These are phyloP conservation scores for Cephalopholis sonnerati DNA, from an alignment of 2,113 vertebrate species.

Conservation along the genomic window DNA sequence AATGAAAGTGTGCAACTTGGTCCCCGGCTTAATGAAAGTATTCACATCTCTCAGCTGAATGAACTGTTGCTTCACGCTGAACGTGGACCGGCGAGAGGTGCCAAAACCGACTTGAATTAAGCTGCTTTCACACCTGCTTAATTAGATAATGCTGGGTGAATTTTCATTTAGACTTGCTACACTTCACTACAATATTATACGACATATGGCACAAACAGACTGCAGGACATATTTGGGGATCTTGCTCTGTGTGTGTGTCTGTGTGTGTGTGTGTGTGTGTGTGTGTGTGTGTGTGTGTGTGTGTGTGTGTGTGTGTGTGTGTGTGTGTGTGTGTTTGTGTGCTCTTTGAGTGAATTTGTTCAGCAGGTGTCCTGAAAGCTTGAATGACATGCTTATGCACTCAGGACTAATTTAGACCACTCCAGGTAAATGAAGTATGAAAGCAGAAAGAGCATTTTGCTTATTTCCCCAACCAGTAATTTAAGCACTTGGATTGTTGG, in stretches of 20 bases:
- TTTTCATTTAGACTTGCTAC: conserved; percentile 73
- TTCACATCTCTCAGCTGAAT: conserved; percentile 41
- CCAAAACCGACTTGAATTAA: conserved; percentile 57
- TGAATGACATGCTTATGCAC: conserved; percentile 73
- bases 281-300: conserved; percentile 6
- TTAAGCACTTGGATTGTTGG: conserved; percentile 20
- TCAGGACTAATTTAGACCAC: conserved; percentile 74
- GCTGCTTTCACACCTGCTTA: conserved; percentile 77
- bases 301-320: not conserved
- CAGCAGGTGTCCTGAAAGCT: conserved; percentile 74
- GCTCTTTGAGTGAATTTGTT: conserved; percentile 60
- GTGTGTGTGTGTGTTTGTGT: not conserved
- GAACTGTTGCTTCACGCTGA: conserved; percentile 38
- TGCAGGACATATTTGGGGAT: conserved; percentile 70
- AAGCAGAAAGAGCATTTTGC: conserved; percentile 59
- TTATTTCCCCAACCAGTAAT: conserved; percentile 44
- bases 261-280: not conserved
- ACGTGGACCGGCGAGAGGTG: conserved; percentile 22
- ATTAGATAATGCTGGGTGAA: conserved; percentile 70
- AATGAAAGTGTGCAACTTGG: conserved; percentile 38
- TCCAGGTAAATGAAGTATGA: conserved; percentile 70
- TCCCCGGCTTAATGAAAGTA: conserved; percentile 17
- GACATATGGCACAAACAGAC: conserved; percentile 76
- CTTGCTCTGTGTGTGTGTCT: not conserved
- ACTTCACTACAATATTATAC: conserved; percentile 56